phyloP scores from a whole-genome alignment of 2,113 vertebrate genomes.

The Butorides virescens region DNA sequence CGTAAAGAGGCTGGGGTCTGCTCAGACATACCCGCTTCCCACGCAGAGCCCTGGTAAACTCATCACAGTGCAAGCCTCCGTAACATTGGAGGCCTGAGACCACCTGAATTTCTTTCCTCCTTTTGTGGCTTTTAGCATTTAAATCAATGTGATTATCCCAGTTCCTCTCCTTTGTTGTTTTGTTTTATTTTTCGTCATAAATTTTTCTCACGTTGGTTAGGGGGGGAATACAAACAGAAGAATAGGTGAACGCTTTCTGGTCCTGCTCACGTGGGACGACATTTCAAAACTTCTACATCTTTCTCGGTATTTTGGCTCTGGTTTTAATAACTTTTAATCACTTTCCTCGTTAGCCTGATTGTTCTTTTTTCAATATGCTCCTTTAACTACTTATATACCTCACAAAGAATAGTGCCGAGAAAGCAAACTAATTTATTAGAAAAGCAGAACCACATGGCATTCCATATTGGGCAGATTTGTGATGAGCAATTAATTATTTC shows the following conservation, averaged over 20 bases:
- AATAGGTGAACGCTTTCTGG: neutral
- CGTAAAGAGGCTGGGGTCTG: neutral
- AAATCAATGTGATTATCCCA: neutral
- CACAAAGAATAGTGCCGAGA: slow-evolving; percentile 6
- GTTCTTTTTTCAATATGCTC: slow-evolving; percentile 45
- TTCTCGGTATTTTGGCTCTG: neutral
- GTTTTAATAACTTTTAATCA: slow-evolving; percentile 44
- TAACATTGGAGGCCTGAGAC: neutral
- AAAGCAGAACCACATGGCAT: slow-evolving; percentile 57
- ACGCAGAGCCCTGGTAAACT: neutral
- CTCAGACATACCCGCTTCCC: neutral
- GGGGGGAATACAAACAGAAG: neutral
- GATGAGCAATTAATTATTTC: slow-evolving; percentile 71
- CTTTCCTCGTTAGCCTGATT: slow-evolving; percentile 7
- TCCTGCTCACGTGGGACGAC: neutral
- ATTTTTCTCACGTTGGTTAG: neutral
- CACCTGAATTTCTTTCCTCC: neutral
- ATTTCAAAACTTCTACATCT: neutral
- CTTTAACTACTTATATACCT: slow-evolving; percentile 51
- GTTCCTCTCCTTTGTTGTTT: neutral
- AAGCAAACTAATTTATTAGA: slow-evolving; percentile 60
- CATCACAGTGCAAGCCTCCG: neutral
- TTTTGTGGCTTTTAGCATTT: neutral
- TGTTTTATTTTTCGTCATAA: neutral
- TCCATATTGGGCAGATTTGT: slow-evolving; percentile 71